Conservation (phyloP, 1,140 invertebrate species). For the Drosophila trapezifrons region DNA sequence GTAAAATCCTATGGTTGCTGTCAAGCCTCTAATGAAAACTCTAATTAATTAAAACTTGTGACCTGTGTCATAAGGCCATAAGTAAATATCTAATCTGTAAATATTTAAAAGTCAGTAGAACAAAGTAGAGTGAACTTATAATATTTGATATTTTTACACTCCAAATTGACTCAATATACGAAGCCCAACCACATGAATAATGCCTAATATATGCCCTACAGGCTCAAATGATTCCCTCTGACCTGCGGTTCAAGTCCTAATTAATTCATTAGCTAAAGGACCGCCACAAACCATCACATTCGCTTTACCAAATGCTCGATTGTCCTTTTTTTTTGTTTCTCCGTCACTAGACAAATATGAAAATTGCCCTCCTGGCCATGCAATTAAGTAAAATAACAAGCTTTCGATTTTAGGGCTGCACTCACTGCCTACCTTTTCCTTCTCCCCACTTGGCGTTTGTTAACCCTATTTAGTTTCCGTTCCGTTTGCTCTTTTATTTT, state of each 20-base stretch:
- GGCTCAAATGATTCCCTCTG: not conserved
- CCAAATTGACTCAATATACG: not conserved
- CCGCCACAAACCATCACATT: not conserved
- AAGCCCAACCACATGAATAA: not conserved
- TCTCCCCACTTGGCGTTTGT: slow-evolving; percentile 6
- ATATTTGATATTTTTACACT: no score
- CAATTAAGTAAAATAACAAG: slow-evolving; percentile 56
- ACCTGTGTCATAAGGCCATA: no score
- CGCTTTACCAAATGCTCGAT: slow-evolving; percentile 22
- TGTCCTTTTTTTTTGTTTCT: slow-evolving; percentile 1
- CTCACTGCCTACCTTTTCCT: no score
- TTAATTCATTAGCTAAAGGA: slow-evolving; percentile 14
- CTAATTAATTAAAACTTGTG: no score
- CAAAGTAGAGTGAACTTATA: not conserved
- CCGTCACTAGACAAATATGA: slow-evolving; percentile 40
- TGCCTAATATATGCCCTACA: no score
- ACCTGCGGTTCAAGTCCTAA: not conserved
- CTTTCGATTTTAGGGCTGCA: slow-evolving; percentile 34
- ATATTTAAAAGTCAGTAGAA: not conserved
- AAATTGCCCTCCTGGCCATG: slow-evolving; percentile 38
- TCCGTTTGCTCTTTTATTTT: slow-evolving; percentile 32
- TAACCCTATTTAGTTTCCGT: slow-evolving; percentile 50
- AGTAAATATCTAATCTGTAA: not conserved
- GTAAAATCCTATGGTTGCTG: no score
- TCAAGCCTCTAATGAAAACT: no score